Conservation (phyloP, 2,797 vertebrate species). For the Alca torda region DNA sequence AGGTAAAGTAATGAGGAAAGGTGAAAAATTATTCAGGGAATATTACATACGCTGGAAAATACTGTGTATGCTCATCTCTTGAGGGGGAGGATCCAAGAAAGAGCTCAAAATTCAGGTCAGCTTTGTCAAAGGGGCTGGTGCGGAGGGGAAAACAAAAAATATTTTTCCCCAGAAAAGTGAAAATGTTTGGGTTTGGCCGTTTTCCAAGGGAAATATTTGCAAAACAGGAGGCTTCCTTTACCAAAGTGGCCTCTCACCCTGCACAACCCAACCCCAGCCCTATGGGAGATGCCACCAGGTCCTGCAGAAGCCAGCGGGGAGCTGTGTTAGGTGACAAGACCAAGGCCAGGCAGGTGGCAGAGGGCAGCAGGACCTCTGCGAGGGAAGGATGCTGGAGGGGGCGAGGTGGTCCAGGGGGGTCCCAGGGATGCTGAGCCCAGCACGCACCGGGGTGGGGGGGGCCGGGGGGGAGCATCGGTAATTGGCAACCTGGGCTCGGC, state of each 20-base stretch:
- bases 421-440: neutral
- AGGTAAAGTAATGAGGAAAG: neutral
- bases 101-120: neutral
- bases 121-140: neutral
- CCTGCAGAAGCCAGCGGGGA: neutral
- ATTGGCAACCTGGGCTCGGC: neutral
- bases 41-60: rapidly evolving
- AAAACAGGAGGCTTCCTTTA: neutral
- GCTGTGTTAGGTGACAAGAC: rapidly evolving
- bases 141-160: neutral
- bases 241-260: neutral
- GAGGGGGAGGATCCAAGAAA: neutral
- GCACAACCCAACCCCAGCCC: neutral
- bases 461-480: rapidly evolving
- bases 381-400: rapidly evolving
- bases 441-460: neutral
- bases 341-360: neutral
- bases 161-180: neutral
- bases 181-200: rapidly evolving
- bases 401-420: neutral
- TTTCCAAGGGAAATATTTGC: neutral
- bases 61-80: rapidly evolving
- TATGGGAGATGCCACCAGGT: neutral
- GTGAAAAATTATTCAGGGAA: neutral
- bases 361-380: neutral